Conservation (phyloP, 2,113 vertebrate species). For the Indicator indicator region DNA sequence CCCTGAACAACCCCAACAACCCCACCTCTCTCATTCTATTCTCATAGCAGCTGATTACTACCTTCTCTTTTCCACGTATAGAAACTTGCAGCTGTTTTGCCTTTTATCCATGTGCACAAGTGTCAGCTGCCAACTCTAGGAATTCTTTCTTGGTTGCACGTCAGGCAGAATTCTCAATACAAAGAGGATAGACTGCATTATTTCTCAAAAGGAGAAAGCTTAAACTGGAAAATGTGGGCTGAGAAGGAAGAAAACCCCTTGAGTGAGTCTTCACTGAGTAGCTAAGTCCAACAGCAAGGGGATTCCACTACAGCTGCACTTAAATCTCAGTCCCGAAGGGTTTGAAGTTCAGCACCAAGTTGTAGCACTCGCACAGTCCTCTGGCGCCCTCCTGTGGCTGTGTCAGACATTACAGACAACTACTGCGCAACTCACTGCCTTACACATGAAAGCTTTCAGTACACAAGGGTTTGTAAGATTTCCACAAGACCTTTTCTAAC, state of each 20-base stretch:
- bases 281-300: background rate
- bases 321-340: accelerated
- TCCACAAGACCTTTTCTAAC: background rate
- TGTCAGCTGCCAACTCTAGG: background rate
- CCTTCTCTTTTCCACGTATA: background rate
- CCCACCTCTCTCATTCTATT: too few relatives aligned
- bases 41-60: background rate
- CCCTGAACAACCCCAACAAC: too few relatives aligned
- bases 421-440: background rate
- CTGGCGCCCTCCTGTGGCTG: constrained; percentile 69
- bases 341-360: background rate
- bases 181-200: background rate
- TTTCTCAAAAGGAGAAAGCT: background rate
- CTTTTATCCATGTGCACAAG: background rate
- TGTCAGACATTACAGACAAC: background rate
- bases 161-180: background rate
- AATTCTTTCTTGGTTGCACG: background rate
- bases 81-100: background rate
- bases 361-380: background rate
- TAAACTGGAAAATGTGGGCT: background rate
- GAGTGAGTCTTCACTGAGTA: background rate
- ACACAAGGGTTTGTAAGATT: background rate
- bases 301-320: background rate
- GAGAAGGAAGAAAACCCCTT: background rate
- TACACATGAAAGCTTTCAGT: background rate